Conservation (phyloP, 2,888 invertebrate genomes). For the Octonoba sinensis region DNA sequence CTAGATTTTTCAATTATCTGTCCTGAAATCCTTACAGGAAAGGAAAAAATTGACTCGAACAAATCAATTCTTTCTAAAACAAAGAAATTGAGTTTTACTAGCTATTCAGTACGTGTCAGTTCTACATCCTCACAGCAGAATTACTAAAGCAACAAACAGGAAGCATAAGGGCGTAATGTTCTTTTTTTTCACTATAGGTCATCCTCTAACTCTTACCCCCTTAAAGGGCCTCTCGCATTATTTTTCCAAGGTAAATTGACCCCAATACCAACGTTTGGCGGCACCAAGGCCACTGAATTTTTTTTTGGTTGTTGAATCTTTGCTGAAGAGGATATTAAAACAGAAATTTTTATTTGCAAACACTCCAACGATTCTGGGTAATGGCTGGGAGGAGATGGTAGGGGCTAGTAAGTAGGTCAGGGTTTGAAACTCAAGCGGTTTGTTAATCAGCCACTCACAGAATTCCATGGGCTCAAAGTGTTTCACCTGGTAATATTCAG, state of each 20-base stretch:
- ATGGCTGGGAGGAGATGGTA: background rate
- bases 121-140: no score
- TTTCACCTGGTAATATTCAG: constrained; percentile 10
- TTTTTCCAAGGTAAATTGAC: constrained; percentile 17
- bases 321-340: no score
- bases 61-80: no score
- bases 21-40: no score
- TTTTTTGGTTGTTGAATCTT: background rate
- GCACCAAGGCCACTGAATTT: constrained; percentile 20
- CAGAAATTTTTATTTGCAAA: no score
- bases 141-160: constrained; percentile 15
- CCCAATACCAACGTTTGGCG: constrained; percentile 31
- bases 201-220: constrained; percentile 1
- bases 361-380: background rate
- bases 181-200: background rate
- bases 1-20: no score
- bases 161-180: constrained; percentile 15
- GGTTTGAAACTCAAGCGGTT: background rate
- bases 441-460: constrained; percentile 1
- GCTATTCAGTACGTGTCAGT: no score
- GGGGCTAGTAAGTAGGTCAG: constrained; percentile 7
- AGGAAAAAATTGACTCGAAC: no score
- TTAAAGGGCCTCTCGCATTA: constrained; percentile 13
- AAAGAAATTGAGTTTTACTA: no score
- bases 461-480: constrained; percentile 12